Evolutionary conservation across 2,797 vertebrate species (phyloP), one percentile per base, ranked within the genome.

Genomic region (Pyrocephalus nanus): DNA sequence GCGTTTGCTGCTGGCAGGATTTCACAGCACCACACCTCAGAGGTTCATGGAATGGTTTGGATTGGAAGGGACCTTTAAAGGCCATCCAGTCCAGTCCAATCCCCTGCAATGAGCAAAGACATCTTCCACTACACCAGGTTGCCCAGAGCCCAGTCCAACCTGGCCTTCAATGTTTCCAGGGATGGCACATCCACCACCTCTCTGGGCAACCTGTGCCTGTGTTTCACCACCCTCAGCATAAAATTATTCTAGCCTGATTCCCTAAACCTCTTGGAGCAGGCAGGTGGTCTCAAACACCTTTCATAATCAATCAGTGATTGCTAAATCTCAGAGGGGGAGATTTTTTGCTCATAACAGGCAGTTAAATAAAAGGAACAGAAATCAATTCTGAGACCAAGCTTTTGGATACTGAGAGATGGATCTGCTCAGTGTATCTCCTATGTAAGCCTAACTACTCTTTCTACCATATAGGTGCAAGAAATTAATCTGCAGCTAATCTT

Each of bases 391-490:
- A 48, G 58, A 64, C 13, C 14, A 25, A 1, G 1, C 18, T 61
- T 84, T 47, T 38, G 30, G 29, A 84, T 36, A n/a, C 27, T 7
- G 27, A 64, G 48, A 53, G 27, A 58, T 45, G 27, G 60, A 80
- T 42, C 17, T 0, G 0, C 12, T 50, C 54, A 50, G 4, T 21
- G 2, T 11, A 55, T 26, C 38, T n/a, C 13, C 11, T 27, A 2
- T 2, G 5, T 36, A 43, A 72, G 36, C 18, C 14, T 34, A 60
- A 32, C 17, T 45, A 25, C 23, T 55, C 78, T 38, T 72, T 27
- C 65, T 43, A 45, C 25, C n/a, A 70, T 15, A 13, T 0, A 50
- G 18, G 15, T 50, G 38, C 92, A 81, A 42, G 32, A 78, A 86
- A 88, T 22, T n/a, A 86, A 82, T 25, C 53, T 25, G 11, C 30